Evolutionary conservation across 2,113 vertebrate genomes (phyloP).

Genomic region (Choloepus hoffmanni): DNA sequence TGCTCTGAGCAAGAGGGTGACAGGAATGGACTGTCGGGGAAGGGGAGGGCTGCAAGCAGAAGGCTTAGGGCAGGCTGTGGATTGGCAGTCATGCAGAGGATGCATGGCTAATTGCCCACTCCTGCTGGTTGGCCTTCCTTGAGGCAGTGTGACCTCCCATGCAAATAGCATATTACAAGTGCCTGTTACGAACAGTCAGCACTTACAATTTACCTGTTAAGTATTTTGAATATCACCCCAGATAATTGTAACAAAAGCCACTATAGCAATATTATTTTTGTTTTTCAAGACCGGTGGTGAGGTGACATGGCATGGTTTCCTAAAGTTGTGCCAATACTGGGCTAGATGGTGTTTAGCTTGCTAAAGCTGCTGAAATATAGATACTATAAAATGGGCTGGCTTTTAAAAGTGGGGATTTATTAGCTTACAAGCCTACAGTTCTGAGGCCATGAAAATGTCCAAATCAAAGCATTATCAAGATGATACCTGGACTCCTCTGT

Average conservation of each 20-base stretch:
- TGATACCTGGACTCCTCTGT: too few relatives aligned
- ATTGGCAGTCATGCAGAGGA: background rate
- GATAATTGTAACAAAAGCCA: background rate
- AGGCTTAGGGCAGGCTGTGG: background rate
- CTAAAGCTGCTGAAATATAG: too few relatives aligned
- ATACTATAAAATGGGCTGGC: too few relatives aligned
- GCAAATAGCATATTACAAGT: background rate
- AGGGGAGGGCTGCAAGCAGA: background rate
- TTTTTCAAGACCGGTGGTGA: background rate
- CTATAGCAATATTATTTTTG: constrained; percentile 13
- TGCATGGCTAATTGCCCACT: background rate
- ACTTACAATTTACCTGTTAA: background rate
- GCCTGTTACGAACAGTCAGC: background rate
- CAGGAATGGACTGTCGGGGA: background rate
- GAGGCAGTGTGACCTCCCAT: background rate
- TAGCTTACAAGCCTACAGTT: too few relatives aligned
- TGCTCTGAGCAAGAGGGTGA: background rate
- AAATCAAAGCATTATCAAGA: too few relatives aligned
- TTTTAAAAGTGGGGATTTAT: too few relatives aligned
- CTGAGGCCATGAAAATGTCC: too few relatives aligned
- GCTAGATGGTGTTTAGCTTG: background rate
- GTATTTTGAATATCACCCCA: background rate
- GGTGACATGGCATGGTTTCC: background rate
- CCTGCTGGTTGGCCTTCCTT: background rate
- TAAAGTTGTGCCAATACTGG: background rate